phyloP scores from a whole-genome alignment of 2,113 vertebrate genomes.

The Elephas maximus region DNA sequence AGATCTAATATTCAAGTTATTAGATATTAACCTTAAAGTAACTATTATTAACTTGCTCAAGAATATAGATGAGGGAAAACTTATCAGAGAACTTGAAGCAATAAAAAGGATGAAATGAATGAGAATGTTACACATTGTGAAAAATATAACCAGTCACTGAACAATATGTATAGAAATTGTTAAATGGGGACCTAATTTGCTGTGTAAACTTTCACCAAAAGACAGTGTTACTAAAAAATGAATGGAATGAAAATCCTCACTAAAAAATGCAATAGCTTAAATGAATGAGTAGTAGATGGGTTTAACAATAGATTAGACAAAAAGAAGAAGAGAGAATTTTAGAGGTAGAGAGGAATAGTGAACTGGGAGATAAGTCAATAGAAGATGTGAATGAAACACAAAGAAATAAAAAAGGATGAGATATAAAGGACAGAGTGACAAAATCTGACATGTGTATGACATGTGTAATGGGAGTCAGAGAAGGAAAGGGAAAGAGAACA shows the following conservation, averaged over 20 bases:
- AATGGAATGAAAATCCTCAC: neutral
- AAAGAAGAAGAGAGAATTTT: neutral
- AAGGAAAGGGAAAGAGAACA: neutral
- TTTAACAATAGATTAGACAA: neutral
- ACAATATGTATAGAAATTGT: too few relatives aligned
- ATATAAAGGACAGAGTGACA: neutral
- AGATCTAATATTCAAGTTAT: neutral
- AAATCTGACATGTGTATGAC: neutral
- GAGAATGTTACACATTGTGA: too few relatives aligned
- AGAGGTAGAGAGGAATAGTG: neutral
- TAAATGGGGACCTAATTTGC: too few relatives aligned
- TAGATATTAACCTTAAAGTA: neutral
- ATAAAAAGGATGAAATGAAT: neutral
- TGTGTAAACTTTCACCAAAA: too few relatives aligned
- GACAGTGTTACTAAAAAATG: too few relatives aligned
- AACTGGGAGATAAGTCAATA: neutral
- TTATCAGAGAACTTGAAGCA: neutral
- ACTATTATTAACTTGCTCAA: neutral
- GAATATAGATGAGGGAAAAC: neutral
- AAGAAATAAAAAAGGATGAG: neutral
- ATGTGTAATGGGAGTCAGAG: neutral
- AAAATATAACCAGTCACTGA: too few relatives aligned
- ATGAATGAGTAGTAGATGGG: neutral
- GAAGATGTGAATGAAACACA: neutral
- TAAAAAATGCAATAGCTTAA: neutral